phyloP scores from a whole-genome alignment of 2,797 vertebrate genomes.

The Muscicapa comitata region DNA sequence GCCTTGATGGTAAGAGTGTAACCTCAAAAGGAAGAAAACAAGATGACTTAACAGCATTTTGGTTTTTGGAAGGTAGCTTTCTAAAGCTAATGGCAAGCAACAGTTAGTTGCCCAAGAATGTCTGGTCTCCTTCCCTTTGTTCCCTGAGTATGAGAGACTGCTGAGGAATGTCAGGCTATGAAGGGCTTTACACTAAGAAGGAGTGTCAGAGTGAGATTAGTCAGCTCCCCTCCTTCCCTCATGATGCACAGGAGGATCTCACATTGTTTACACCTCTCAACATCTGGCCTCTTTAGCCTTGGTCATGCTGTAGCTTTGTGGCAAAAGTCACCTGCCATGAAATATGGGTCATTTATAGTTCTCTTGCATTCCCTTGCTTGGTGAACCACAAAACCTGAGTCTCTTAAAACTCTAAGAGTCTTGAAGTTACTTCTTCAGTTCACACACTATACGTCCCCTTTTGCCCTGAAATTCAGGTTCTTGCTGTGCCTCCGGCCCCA shows the following conservation, averaged over 20 bases:
- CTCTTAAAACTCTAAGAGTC: not conserved
- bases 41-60: not conserved
- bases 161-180: not conserved
- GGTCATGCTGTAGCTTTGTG: not conserved
- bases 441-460: rapidly evolving
- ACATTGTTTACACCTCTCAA: not conserved
- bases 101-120: not conserved
- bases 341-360: not conserved
- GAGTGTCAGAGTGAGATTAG: not conserved
- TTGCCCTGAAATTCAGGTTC: not conserved
- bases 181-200: not conserved
- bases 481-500: not conserved
- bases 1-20: not conserved
- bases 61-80: not conserved
- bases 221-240: constrained; percentile 13
- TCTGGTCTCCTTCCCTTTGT: not conserved
- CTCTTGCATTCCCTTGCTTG: not conserved
- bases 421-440: not conserved
- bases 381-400: not conserved
- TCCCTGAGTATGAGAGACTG: not conserved
- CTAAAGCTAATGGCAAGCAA: not conserved
- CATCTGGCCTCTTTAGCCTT: not conserved
- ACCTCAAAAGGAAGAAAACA: constrained; percentile 37
- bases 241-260: not conserved
- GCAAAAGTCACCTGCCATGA: not conserved